phyloP scores from a whole-genome alignment of 2,888 invertebrate genomes.

The Argyresthia goedartella region DNA sequence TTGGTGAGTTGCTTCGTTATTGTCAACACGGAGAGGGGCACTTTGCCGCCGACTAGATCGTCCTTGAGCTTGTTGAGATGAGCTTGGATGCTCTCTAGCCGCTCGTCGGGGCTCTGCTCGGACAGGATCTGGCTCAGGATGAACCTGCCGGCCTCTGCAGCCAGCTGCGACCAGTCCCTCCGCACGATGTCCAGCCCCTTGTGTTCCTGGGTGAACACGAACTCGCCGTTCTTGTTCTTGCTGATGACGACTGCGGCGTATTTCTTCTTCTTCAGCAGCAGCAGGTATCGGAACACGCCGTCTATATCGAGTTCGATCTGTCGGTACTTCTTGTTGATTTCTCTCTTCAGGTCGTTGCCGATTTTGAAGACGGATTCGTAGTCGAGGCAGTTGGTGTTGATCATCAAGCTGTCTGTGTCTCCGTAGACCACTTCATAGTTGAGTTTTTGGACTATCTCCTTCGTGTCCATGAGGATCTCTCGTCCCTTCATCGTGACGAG shows the following conservation, averaged over 20 bases:
- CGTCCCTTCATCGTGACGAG: slow-evolving; percentile 93
- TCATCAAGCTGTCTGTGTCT: slow-evolving; percentile 99
- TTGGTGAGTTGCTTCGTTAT: slow-evolving; percentile 97
- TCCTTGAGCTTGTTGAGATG: slow-evolving; percentile 83
- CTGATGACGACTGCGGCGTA: slow-evolving; percentile 92
- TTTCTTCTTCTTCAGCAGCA: slow-evolving; percentile 98
- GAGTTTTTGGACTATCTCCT: slow-evolving; percentile 90
- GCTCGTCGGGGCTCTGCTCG: slow-evolving; percentile 83
- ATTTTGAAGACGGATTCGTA: slow-evolving; percentile 83
- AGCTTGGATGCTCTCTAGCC: slow-evolving; percentile 86
- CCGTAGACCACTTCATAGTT: slow-evolving; percentile 97
- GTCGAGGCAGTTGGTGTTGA: slow-evolving; percentile 91
- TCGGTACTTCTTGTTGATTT: slow-evolving; percentile 93
- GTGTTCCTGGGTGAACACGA: slow-evolving; percentile 81
- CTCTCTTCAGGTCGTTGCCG: slow-evolving; percentile 84
- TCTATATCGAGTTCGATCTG: slow-evolving; percentile 98
- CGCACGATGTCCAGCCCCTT: slow-evolving; percentile 97
- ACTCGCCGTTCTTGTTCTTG: slow-evolving; percentile 74
- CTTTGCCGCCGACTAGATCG: slow-evolving; percentile 77
- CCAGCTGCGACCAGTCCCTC: slow-evolving; percentile 97
- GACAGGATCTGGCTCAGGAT: slow-evolving; percentile 87
- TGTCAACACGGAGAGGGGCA: slow-evolving; percentile 82
- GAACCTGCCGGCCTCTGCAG: slow-evolving; percentile 91
- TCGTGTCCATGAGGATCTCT: slow-evolving; percentile 92
- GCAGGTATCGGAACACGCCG: slow-evolving; percentile 94